Evolutionary conservation across 1,140 invertebrate genomes (phyloP).

Genomic region (Drosophila oshimai): DNA sequence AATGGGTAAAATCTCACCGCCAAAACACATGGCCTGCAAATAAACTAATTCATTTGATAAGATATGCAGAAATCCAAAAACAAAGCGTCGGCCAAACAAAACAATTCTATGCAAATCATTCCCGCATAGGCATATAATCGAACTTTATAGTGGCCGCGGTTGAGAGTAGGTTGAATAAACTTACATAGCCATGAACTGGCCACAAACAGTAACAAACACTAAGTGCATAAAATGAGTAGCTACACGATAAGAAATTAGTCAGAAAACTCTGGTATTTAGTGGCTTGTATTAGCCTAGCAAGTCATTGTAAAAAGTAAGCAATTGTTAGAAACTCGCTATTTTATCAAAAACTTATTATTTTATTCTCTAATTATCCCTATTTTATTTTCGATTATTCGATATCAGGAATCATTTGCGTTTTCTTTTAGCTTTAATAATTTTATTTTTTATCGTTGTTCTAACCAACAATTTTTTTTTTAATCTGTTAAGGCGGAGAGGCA

Average conservation of each 20-base stretch:
- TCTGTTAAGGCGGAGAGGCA: too few relatives aligned
- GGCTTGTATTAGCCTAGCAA: too few relatives aligned
- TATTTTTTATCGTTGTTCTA: too few relatives aligned
- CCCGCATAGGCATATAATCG: constrained; percentile 49
- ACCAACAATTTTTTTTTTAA: too few relatives aligned
- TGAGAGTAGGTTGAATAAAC: constrained; percentile 68
- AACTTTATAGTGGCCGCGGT: constrained; percentile 12
- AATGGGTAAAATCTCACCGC: background rate
- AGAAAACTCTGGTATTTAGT: background rate
- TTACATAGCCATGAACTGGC: constrained; percentile 64
- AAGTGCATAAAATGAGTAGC: constrained; percentile 8
- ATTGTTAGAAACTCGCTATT: too few relatives aligned
- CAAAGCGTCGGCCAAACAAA: constrained; percentile 10
- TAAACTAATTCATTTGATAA: constrained; percentile 26
- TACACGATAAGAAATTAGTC: constrained; percentile 8
- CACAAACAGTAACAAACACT: constrained; percentile 37
- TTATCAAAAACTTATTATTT: too few relatives aligned
- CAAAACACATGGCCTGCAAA: constrained; percentile 5
- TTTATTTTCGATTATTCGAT: too few relatives aligned
- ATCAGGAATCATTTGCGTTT: too few relatives aligned
- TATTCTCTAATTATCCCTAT: too few relatives aligned
- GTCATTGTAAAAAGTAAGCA: too few relatives aligned
- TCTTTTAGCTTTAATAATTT: too few relatives aligned
- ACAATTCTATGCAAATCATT: constrained; percentile 59
- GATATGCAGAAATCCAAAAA: constrained; percentile 25